A percentile compares a stretch with the other conserved stretches of the same genome.
Conservation (phyloP, 2,797 vertebrate species). For the Oreonectes daqikongensis region DNA sequence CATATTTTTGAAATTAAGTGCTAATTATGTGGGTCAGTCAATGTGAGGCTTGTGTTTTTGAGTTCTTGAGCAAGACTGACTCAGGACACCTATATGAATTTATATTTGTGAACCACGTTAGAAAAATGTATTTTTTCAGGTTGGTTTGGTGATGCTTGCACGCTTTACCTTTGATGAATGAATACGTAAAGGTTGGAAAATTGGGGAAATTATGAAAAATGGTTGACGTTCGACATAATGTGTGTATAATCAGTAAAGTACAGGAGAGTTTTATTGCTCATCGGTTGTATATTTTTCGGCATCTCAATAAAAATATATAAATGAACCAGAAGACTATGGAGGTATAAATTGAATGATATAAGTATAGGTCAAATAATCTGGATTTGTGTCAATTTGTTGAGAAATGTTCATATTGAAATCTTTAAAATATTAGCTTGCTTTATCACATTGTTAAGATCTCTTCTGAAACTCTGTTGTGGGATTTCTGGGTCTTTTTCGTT, state of each 20-base stretch:
- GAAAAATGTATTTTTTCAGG: neutral
- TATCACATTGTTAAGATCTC: no score
- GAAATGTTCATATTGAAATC: no score
- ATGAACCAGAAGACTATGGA: no score
- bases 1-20: conserved; percentile 78
- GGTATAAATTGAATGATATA: no score
- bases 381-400: no score
- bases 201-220: neutral
- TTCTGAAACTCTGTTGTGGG: no score
- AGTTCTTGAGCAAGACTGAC: neutral
- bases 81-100: neutral
- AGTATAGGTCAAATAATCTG: no score
- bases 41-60: conserved; percentile 70
- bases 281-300: neutral
- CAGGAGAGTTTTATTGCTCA: no score
- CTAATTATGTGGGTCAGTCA: conserved; percentile 78
- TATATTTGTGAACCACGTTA: neutral
- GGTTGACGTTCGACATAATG: neutral
- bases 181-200: neutral
- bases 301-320: no score
- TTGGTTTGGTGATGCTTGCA: neutral
- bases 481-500: no score
- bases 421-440: no score
- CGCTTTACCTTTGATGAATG: neutral
- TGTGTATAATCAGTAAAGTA: no score